Conservation (phyloP, 1,140 invertebrate species). For the Lepidostoma basale region DNA sequence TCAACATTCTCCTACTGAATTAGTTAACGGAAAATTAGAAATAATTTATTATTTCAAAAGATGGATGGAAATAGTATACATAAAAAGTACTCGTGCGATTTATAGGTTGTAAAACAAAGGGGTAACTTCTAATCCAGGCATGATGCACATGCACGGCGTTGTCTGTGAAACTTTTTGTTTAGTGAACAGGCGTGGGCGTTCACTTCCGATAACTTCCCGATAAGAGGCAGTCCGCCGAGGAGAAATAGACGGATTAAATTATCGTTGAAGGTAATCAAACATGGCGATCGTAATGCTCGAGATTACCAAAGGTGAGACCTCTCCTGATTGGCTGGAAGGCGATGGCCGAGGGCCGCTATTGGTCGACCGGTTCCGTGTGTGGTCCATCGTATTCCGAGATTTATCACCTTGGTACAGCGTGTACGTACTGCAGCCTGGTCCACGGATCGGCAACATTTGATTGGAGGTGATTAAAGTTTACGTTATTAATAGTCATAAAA, state of each 20-base stretch:
- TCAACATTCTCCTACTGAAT: too few species aligned
- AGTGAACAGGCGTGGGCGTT: background rate
- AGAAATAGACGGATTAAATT: conserved; percentile 16
- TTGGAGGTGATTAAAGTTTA: background rate
- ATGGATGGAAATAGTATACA: background rate
- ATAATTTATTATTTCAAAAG: background rate
- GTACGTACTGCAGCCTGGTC: background rate
- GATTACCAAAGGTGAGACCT: conserved; percentile 13
- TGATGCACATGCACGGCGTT: too few species aligned
- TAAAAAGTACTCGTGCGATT: too few species aligned
- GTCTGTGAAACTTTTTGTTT: too few species aligned
- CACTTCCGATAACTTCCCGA: background rate
- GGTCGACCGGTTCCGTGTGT: conserved; percentile 11
- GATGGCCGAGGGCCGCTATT: background rate
- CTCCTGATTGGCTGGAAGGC: background rate
- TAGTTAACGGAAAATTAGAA: background rate
- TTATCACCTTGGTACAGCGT: conserved; percentile 8
- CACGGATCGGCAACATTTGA: conserved; percentile 15
- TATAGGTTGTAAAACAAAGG: too few species aligned
- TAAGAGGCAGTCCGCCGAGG: background rate
- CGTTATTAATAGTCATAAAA: too few species aligned
- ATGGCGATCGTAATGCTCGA: conserved; percentile 9
- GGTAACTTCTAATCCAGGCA: too few species aligned
- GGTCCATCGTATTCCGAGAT: conserved; percentile 16
- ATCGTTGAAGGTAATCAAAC: conserved; percentile 21